Evolutionary conservation across 2,888 invertebrate genomes (phyloP), one percentile per base, ranked within the genome.

Genomic region (Cataglyphis livida): DNA sequence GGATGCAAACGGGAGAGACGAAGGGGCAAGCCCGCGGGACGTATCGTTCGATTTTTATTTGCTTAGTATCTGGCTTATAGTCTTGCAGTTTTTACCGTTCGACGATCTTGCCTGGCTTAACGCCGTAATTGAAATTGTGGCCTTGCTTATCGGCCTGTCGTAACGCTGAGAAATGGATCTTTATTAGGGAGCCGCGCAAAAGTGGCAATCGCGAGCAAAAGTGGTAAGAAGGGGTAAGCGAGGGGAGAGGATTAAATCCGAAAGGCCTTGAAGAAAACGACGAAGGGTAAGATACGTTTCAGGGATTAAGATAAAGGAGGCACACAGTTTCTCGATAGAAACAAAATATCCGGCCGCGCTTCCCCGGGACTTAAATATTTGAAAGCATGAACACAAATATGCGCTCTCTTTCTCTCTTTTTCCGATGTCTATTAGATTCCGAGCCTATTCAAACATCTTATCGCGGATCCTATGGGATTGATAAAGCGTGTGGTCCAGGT

Each of bases 61-160:
- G 89, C 88, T 91, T 88, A 88, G 89, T 90, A 90, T 89, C 91
- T 89, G 86, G 89, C 87, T 89, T 91, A 90, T 88, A 89, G 90
- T 90, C 88, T 90, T 88, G 87, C 87, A 86, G 89, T 91, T 91
- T 91, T 91, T 91, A 90, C 90, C 89, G 88, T 84, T 89, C 84
- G 73, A 28, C 90, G 90, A 90, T 88, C 87, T 89, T 82, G 85
- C 76, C 82, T 71, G 83, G 86, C 88, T 91, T 91, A 91, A 90
- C 87, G 85, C 88, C 86, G 89, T 91, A 91, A 91, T 91, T 91
- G 91, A 91, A 91, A 91, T 87, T 90, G 91, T 89, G 90, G 91
- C 90, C 87, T 88, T 88, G 90, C 91, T 91, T 90, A 91, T 91
- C 91, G 90, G 90, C 75, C 88, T 90, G 90, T 90, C 90, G 89